These are phyloP conservation scores for Rousettus leschenaultii DNA, from an alignment of 2,113 vertebrate species.

Conservation along the genomic window DNA sequence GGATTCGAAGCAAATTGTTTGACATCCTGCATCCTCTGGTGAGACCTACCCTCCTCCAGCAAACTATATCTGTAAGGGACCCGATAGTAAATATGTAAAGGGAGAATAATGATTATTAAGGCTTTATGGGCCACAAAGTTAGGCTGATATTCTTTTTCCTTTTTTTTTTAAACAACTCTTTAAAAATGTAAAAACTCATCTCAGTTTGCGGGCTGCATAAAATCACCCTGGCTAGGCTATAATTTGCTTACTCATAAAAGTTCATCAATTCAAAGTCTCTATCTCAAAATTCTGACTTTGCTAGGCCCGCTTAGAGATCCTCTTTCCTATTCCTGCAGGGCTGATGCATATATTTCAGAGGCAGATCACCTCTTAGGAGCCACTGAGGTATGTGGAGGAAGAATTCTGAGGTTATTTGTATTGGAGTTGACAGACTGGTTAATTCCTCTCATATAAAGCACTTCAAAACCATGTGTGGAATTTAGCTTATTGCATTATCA, in stretches of 20 bases:
- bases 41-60: not conserved
- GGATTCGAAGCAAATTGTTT: not conserved
- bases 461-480: slow-evolving; percentile 63
- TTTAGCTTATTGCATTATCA: slow-evolving; percentile 41
- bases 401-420: slow-evolving; percentile 47
- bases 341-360: not conserved
- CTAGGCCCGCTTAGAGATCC: not conserved
- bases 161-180: not conserved
- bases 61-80: not conserved
- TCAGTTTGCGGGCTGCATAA: not conserved
- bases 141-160: not conserved
- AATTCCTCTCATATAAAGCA: slow-evolving; percentile 37
- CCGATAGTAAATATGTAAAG: not conserved
- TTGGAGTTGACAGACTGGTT: slow-evolving; percentile 32
- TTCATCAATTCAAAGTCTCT: not conserved
- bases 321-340: not conserved
- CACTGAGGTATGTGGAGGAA: slow-evolving; percentile 36
- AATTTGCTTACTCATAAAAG: not conserved
- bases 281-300: not conserved
- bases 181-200: slow-evolving; percentile 15
- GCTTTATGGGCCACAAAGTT: not conserved
- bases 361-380: not conserved
- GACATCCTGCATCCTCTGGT: not conserved
- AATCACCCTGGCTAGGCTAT: not conserved
- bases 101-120: not conserved